Percentiles rank a stretch among this genome's conserved stretches.
These are phyloP conservation scores for Takifugu ocellatus DNA, from an alignment of 2,797 vertebrate species.

Conservation along the genomic window DNA sequence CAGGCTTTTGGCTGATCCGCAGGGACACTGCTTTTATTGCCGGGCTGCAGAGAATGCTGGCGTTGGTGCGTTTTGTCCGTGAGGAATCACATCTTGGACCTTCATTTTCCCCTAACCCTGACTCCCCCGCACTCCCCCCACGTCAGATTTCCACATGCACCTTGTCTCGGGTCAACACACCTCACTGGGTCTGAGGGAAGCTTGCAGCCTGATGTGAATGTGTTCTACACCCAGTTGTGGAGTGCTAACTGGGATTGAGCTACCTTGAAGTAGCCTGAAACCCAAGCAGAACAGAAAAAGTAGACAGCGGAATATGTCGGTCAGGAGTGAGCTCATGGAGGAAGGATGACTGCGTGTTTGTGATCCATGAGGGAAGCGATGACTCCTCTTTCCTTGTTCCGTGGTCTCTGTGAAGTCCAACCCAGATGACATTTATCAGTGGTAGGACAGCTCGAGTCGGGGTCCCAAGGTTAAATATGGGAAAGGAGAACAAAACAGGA, in stretches of 20 bases:
- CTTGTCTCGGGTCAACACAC: conserved; percentile 40
- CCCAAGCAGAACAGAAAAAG: conserved; percentile 18
- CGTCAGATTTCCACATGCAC: conserved; percentile 28
- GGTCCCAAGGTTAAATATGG: conserved; percentile 37
- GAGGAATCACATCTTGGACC: conserved; percentile 7
- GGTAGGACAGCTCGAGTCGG: conserved; percentile 15
- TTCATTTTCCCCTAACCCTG: not conserved
- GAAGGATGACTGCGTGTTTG: conserved; percentile 46
- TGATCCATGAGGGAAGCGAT: conserved; percentile 34
- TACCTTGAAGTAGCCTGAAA: conserved; percentile 3
- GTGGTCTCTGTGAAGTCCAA: conserved; percentile 24
- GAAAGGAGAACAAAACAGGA: conserved; percentile 12
- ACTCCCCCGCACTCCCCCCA: not conserved
- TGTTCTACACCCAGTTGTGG: conserved; percentile 18
- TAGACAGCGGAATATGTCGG: conserved; percentile 35
- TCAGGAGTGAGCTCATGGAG: conserved; percentile 52
- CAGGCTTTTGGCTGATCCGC: conserved; percentile 47
- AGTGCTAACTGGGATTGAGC: conserved; percentile 29
- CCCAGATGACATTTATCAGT: conserved; percentile 48
- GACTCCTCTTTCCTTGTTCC: conserved; percentile 47
- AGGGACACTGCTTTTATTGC: conserved; percentile 23
- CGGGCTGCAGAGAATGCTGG: conserved; percentile 19
- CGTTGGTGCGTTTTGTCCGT: conserved; percentile 21
- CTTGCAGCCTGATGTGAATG: conserved; percentile 5
- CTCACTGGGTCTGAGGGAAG: conserved; percentile 27